Percentiles rank a stretch among this genome's conserved stretches.
phyloP scores from a whole-genome alignment of 2,797 vertebrate species.

The Holocentrus rufus region DNA sequence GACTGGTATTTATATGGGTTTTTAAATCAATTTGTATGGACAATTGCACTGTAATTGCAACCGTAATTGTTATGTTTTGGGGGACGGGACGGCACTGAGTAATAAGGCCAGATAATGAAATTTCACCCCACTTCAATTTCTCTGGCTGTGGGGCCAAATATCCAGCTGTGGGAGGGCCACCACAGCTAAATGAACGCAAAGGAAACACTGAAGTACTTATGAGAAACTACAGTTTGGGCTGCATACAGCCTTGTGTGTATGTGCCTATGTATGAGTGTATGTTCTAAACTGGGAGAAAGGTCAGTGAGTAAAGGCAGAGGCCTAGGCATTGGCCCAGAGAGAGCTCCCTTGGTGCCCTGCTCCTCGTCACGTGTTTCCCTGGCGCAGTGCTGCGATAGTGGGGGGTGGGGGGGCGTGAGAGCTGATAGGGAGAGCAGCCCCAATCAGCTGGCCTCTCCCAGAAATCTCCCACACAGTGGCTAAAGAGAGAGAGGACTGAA shows the following conservation, averaged over 20 bases:
- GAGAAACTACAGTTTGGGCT: constrained; percentile 17
- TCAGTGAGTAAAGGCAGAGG: constrained; percentile 52
- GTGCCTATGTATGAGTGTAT: constrained; percentile 38
- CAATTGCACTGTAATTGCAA: too few species aligned
- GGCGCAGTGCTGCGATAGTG: constrained; percentile 16
- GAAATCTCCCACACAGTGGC: constrained; percentile 43
- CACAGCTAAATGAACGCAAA: background rate
- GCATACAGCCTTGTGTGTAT: constrained; percentile 30
- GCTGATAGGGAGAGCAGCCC: constrained; percentile 21
- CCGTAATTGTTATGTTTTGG: too few species aligned
- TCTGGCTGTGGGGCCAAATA: background rate
- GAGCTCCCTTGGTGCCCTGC: constrained; percentile 61
- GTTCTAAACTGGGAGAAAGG: constrained; percentile 70
- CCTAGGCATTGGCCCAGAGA: constrained; percentile 55
- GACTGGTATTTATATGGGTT: too few species aligned
- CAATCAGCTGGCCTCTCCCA: constrained; percentile 52
- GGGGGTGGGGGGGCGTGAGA: background rate
- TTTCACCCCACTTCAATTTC: background rate
- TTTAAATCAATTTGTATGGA: too few species aligned
- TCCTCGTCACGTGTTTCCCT: constrained; percentile 56
- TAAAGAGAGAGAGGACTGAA: constrained; percentile 34
- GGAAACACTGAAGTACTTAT: constrained; percentile 1
- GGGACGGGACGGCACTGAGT: too few species aligned
- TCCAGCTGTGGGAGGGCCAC: background rate
- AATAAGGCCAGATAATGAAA: too few species aligned